Evolutionary conservation across 2,888 invertebrate species (phyloP), one percentile per base, ranked within the genome.

Genomic region (Mongoloraphidia duomilia): DNA sequence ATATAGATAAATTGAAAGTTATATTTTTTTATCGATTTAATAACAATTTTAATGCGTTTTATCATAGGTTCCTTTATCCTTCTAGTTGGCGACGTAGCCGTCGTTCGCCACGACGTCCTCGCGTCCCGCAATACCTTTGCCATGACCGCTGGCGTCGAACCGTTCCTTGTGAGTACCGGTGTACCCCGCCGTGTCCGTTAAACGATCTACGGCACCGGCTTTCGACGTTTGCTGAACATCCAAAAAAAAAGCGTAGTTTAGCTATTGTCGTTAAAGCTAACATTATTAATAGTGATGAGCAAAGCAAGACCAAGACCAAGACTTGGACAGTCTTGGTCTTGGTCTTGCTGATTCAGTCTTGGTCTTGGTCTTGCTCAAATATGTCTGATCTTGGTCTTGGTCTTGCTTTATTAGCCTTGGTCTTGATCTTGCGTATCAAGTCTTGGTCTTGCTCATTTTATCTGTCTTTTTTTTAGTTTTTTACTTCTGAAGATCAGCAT

Each of bases 101-200:
- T 81, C 78, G 17, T 70, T 73, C 58, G 87, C 84, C 14, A 77
- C 73, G 11, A 80, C 46, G 61, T 89, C 85, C 63, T 82, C 85
- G 44, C 90, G 74, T n/a, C 89, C 89, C n/a, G 82, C 77, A 52
- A 84, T 84, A 3, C 89, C 89, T 62, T 84, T 85, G 34, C 88
- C 89, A 63, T 84, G 86, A 47, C 89, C 89, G 37, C 74, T 69
- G 49, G 82, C 81, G 67, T 90, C 89, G 62, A 90, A 90, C 34
- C 90, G 76, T 59, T 88, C 84, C 63, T 80, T 86, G 63, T 87
- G 87, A 8, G 84, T 80, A 38, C 90, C 90, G 0, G 90, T 90
- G 66, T 89, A 90, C 61, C 85, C 84, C 59, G 77, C 78, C n/a
- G 84, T 79, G 63, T 90, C 89, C 0, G 89, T 89, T 56, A 90